Conservation (phyloP, 2,888 invertebrate species). For the Clepsis dumicolana region DNA sequence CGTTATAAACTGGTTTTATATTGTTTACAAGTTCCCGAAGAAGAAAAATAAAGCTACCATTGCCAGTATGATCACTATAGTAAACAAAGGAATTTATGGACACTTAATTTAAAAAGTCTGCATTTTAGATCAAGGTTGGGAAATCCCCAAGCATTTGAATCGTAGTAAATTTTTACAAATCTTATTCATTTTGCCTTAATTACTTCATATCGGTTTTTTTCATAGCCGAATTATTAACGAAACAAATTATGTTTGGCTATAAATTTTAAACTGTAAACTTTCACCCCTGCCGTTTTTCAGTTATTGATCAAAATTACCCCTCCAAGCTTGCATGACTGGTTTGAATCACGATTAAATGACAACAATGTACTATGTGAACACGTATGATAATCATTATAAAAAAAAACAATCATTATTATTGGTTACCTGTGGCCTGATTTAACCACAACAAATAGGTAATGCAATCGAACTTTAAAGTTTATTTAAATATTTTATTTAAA, state of each 20-base stretch:
- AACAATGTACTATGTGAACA: neutral
- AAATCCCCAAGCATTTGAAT: slow-evolving; percentile 9
- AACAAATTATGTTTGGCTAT: neutral
- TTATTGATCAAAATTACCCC: neutral
- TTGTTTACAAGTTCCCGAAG: slow-evolving; percentile 14
- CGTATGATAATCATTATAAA: neutral
- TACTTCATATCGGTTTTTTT: neutral
- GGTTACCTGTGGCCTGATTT: no score
- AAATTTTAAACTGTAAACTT: neutral
- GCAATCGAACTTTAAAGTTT: no score
- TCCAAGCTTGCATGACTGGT: neutral
- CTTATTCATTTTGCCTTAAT: neutral
- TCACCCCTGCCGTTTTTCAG: neutral
- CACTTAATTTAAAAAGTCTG: slow-evolving; percentile 4
- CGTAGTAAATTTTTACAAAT: neutral
- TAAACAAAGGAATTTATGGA: slow-evolving; percentile 19
- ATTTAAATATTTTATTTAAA: no score
- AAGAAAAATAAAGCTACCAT: slow-evolving; percentile 8
- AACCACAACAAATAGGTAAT: no score
- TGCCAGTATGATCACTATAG: neutral
- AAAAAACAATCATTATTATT: no score
- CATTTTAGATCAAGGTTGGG: slow-evolving; percentile 23
- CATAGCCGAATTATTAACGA: neutral
- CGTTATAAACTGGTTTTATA: slow-evolving; percentile 1
- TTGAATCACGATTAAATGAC: neutral